These are phyloP conservation scores for Glaucomys volans DNA, from an alignment of 2,113 vertebrate species.

Conservation along the genomic window DNA sequence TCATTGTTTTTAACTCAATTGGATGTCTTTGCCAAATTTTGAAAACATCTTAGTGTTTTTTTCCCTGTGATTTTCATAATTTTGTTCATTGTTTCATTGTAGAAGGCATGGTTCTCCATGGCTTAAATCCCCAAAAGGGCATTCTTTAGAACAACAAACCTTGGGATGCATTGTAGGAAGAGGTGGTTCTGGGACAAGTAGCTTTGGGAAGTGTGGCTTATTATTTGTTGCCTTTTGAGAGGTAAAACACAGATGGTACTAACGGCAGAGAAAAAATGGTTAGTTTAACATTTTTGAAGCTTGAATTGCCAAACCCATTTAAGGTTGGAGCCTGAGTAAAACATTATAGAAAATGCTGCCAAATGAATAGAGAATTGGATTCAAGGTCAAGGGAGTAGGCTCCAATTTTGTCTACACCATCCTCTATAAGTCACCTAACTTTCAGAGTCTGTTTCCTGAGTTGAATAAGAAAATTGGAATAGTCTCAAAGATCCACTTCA, in stretches of 20 bases:
- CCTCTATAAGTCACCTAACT: neutral
- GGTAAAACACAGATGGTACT: neutral
- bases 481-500: constrained; percentile 1
- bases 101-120: neutral
- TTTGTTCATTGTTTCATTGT: neutral
- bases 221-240: neutral
- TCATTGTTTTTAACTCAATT: neutral
- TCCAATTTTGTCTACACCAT: neutral
- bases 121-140: neutral
- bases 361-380: neutral
- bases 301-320: constrained; percentile 5
- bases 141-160: neutral
- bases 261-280: neutral
- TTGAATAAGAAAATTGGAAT: neutral
- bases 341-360: neutral
- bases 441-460: neutral
- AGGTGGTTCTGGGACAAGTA: neutral
- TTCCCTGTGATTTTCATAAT: neutral
- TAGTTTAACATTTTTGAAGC: neutral
- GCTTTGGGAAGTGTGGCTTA: neutral
- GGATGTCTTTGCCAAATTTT: neutral
- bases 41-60: neutral
- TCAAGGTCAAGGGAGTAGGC: neutral
- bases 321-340: neutral
- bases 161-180: neutral